Evolutionary conservation across 2,113 vertebrate genomes (phyloP).

Genomic region (Mystacornis crossleyi): DNA sequence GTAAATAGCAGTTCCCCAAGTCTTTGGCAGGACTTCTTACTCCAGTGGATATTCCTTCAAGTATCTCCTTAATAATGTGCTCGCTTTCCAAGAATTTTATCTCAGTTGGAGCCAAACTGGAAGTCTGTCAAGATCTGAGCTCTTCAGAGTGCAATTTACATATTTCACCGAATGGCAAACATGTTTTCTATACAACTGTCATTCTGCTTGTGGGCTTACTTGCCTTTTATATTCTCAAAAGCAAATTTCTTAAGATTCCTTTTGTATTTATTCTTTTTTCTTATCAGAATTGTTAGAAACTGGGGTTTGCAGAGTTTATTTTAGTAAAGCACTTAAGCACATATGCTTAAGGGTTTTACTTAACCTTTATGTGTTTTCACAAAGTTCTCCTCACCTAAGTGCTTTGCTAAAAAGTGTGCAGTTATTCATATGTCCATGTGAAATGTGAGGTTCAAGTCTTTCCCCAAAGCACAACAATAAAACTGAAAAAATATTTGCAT

Average conservation of each 20-base stretch:
- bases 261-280: neutral
- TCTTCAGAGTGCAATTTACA: neutral
- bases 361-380: conserved; percentile 1
- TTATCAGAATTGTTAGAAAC: neutral
- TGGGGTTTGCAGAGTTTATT: neutral
- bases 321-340: neutral
- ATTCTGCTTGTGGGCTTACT: neutral
- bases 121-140: conserved; percentile 29
- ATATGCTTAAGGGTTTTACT: neutral
- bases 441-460: neutral
- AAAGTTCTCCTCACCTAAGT: neutral
- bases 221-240: conserved; percentile 4
- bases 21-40: conserved; percentile 23
- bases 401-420: neutral
- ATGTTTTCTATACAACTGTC: neutral
- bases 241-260: neutral
- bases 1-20: neutral
- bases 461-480: neutral
- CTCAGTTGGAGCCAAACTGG: conserved; percentile 26
- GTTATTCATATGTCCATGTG: neutral
- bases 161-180: neutral
- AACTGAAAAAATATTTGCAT: neutral
- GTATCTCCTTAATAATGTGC: neutral
- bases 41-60: conserved; percentile 12
- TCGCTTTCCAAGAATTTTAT: conserved; percentile 41